Evolutionary conservation across 2,888 invertebrate species (phyloP).

Genomic region (Carterocephalus palaemon): DNA sequence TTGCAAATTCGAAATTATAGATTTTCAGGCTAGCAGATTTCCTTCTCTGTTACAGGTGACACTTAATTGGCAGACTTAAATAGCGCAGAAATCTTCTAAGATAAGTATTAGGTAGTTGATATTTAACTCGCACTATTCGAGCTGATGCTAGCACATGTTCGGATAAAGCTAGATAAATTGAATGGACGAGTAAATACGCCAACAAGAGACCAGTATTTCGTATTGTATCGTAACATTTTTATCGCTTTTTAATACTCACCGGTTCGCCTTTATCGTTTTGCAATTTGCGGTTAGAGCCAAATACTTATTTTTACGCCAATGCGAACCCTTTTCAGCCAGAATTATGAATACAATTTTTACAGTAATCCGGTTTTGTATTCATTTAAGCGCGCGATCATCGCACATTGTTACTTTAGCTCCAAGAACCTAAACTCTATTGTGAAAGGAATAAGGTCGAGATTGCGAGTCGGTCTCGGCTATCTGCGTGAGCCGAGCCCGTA

Average conservation of each 20-base stretch:
- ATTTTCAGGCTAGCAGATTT: too few relatives aligned
- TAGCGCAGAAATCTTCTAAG: too few relatives aligned
- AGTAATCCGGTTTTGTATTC: conserved; percentile 22
- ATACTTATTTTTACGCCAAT: conserved; percentile 10
- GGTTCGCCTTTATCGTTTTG: conserved; percentile 1
- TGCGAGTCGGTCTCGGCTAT: conserved; percentile 7
- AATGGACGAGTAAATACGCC: too few relatives aligned
- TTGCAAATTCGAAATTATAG: too few relatives aligned
- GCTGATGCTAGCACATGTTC: too few relatives aligned
- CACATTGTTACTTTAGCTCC: conserved; percentile 10
- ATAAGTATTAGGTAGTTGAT: too few relatives aligned
- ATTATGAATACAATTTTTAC: conserved; percentile 24
- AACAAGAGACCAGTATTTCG: too few relatives aligned
- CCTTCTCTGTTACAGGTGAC: too few relatives aligned
- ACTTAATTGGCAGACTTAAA: too few relatives aligned
- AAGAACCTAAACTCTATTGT: conserved; percentile 1
- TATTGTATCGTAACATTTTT: too few relatives aligned
- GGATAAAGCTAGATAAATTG: too few relatives aligned
- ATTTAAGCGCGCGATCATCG: conserved; percentile 20
- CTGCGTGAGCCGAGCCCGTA: conserved; percentile 21
- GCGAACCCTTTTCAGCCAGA: conserved; percentile 11
- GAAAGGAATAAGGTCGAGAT: not conserved
- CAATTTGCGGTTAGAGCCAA: conserved; percentile 2
- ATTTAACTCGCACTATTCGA: too few relatives aligned
- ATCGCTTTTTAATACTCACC: not conserved